phyloP scores from a whole-genome alignment of 2,113 vertebrate species.

The Stegostoma tigrinum region DNA sequence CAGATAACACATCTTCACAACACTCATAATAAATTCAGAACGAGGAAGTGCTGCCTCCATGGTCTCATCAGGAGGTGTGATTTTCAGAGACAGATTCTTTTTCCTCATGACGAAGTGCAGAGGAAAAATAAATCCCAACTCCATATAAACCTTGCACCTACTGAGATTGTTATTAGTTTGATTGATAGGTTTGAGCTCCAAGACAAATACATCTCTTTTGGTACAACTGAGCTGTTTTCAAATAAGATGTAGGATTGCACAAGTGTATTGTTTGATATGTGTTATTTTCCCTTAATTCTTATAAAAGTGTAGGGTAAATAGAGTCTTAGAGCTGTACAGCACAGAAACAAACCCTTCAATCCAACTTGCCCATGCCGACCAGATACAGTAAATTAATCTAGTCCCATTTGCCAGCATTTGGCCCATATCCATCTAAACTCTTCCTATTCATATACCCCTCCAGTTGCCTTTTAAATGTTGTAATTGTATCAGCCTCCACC shows the following conservation, averaged over 20 bases:
- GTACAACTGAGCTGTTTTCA: not conserved
- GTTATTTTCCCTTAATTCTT: not conserved
- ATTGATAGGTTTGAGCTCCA: conserved; percentile 15
- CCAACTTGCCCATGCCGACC: too few relatives aligned
- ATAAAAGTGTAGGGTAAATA: too few relatives aligned
- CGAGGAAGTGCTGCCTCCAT: not conserved
- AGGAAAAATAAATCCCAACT: conserved; percentile 11
- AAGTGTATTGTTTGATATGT: not conserved
- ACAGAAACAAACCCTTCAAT: too few relatives aligned
- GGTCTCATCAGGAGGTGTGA: not conserved
- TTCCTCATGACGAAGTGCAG: conserved; percentile 4
- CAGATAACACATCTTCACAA: too few relatives aligned
- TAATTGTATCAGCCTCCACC: too few relatives aligned
- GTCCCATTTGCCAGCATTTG: too few relatives aligned
- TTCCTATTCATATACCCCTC: too few relatives aligned
- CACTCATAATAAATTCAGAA: not conserved
- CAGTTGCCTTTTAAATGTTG: too few relatives aligned
- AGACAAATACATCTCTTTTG: not conserved
- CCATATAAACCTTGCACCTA: conserved; percentile 20
- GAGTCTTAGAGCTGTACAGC: too few relatives aligned
- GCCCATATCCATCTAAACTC: too few relatives aligned
- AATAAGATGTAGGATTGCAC: not conserved
- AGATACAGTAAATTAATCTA: too few relatives aligned
- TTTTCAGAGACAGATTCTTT: not conserved
- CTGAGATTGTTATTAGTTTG: conserved; percentile 10